Base-by-base conservation (phyloP, 1,140 invertebrate genomes). In the Drosophila tristis region DNA sequence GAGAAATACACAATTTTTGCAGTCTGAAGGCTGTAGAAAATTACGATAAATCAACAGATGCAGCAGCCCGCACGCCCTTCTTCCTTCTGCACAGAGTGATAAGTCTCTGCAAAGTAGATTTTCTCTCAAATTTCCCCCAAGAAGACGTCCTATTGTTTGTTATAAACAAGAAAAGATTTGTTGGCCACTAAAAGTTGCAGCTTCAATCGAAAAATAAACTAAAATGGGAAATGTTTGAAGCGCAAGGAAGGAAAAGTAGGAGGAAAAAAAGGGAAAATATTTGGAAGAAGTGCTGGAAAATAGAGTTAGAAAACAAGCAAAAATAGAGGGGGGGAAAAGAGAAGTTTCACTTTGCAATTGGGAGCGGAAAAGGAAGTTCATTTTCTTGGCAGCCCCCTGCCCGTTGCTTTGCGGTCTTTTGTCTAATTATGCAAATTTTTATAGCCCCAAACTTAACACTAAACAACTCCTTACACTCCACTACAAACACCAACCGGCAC, bases 371-470 rank as follows among this genome's bases (percentile, higher is more conserved):
- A 74, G 59, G 42, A 64, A 74, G 72, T 74, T 74, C 43, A 74
- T 65, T 74, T 74, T 62, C 59, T 65, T 65, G 62, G 20, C 35
- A 60, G 44, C 54, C 23, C 23, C 23, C 23, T 25, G 23, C 23
- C 23, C 23, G 23, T 4, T 25, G 23, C 4, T 25, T 25, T 25
- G 23, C 3, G 50, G 60, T 63, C 74, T 67, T 72, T 80, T 80
- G 76, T 73, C 79, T 81, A 81, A 81, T 81, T 81, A 81, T 81
- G 79, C 78, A 80, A 80, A 81, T 80, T 77, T 80, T 77, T 47
- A 65, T 55, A 61, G 25, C 8, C 16, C 39, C 25, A 63, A 42
- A 44, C 50, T 9, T 16, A 54, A 49, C 51, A 39, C 35, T 13
- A 39, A 11, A 39, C 35, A 11, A 39, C 35, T 5, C 1, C 68